Conservation (phyloP, 2,113 vertebrate genomes). For the Myrmophylax atrothorax region DNA sequence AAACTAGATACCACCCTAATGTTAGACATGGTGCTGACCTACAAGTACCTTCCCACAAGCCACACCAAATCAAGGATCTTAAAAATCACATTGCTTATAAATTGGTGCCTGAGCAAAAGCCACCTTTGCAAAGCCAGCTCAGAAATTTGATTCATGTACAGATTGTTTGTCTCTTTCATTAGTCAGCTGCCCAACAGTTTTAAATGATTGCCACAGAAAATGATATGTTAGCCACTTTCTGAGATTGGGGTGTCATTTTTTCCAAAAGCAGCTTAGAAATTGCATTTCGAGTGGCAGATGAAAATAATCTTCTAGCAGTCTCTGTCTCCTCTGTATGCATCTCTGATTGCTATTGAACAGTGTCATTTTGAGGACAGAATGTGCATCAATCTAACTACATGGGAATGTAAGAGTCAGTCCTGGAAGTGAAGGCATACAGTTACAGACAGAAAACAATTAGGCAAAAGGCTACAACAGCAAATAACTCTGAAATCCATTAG, state of each 20-base stretch:
- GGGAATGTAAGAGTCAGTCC: slow-evolving; percentile 11
- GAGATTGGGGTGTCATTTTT: neutral
- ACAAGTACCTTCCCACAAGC: neutral
- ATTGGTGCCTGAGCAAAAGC: neutral
- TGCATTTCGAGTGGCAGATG: neutral
- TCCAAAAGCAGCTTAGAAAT: slow-evolving; percentile 31
- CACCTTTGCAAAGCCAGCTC: neutral
- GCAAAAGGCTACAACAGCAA: slow-evolving; percentile 31
- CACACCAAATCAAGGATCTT: neutral
- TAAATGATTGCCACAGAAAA: neutral
- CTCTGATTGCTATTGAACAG: slow-evolving; percentile 9
- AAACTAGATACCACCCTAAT: slow-evolving; percentile 31
- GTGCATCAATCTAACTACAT: slow-evolving; percentile 14
- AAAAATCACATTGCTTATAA: neutral
- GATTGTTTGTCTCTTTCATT: neutral
- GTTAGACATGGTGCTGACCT: neutral
- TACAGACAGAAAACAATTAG: slow-evolving; percentile 52
- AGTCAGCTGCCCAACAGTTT: slow-evolving; percentile 21
- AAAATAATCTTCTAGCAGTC: slow-evolving; percentile 7
- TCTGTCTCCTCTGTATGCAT: neutral
- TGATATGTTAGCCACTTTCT: slow-evolving; percentile 4
- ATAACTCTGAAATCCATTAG: slow-evolving; percentile 57
- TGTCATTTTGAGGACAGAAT: neutral
- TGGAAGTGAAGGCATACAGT: slow-evolving; percentile 26
- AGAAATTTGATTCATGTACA: slow-evolving; percentile 1